A percentile compares a stretch with the other conserved stretches of the same genome.
phyloP scores from a whole-genome alignment of 64 coral and sea anemone species.

The Stichodactyla helianthus region DNA sequence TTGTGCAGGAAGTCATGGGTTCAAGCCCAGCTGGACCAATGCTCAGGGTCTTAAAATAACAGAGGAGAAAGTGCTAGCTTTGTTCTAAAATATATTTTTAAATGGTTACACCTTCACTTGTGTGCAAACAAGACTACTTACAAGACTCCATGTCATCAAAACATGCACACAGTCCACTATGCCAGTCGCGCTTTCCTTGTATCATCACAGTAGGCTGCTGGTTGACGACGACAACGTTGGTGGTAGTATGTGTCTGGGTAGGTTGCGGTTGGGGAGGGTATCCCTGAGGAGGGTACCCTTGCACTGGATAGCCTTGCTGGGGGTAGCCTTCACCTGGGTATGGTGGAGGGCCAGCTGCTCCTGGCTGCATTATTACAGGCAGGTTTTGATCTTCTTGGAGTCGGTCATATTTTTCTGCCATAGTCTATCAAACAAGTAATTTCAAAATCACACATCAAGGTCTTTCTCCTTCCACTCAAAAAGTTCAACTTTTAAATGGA shows the following conservation, averaged over 20 bases:
- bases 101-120: no score
- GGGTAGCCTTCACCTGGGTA: background rate
- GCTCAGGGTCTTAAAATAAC: no score
- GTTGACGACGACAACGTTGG: constrained; percentile 13
- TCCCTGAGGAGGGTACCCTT: constrained; percentile 19
- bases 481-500: no score
- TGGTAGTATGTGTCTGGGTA: constrained; percentile 18
- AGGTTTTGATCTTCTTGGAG: background rate
- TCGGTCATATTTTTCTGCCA: background rate
- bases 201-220: constrained; percentile 27
- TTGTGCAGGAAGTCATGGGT: no score
- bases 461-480: no score
- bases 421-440: background rate
- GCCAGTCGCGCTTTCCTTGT: constrained; percentile 38
- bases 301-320: background rate
- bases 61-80: no score
- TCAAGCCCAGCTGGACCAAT: no score
- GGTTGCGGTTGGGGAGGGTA: constrained; percentile 1
- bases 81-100: no score
- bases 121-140: constrained; percentile 25
- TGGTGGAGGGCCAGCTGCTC: background rate
- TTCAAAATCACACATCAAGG: no score
- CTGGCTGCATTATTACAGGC: background rate
- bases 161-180: constrained; percentile 32
- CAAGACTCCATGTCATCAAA: constrained; percentile 46